Evolutionary conservation across 2,113 vertebrate genomes (phyloP).

Genomic region (Chaetura pelagica): DNA sequence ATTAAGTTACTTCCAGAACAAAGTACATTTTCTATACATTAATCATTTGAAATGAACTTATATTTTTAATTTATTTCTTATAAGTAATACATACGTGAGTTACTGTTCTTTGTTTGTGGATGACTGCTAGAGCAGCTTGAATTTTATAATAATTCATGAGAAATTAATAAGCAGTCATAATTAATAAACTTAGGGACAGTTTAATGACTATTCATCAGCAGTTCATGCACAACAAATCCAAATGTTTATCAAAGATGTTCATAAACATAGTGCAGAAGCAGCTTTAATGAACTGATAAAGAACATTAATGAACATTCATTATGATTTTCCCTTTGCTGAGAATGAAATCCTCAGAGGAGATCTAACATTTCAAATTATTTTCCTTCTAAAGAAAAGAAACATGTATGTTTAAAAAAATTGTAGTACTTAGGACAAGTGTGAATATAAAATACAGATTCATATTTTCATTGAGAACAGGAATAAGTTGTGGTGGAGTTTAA

Average conservation of each 20-base stretch:
- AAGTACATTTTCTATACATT: constrained; percentile 6
- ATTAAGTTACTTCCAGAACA: neutral
- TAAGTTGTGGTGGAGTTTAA: neutral
- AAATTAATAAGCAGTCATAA: constrained; percentile 70
- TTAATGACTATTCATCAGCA: constrained; percentile 73
- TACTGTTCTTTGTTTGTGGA: constrained; percentile 32
- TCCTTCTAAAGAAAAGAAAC: neutral
- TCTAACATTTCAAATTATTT: constrained; percentile 5
- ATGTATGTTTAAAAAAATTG: neutral
- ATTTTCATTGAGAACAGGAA: neutral
- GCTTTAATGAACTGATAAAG: constrained; percentile 71
- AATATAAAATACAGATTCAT: neutral
- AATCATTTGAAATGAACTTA: neutral
- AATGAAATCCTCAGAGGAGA: neutral
- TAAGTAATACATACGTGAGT: constrained; percentile 44
- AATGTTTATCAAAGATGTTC: constrained; percentile 75
- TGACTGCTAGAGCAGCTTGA: constrained; percentile 39
- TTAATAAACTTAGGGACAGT: constrained; percentile 72
- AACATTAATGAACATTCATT: constrained; percentile 69
- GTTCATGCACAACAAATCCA: constrained; percentile 72
- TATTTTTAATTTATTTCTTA: constrained; percentile 44
- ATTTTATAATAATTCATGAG: constrained; percentile 71
- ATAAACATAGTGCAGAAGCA: constrained; percentile 60
- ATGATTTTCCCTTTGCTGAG: constrained; percentile 47
- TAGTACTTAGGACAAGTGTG: neutral